phyloP scores from a whole-genome alignment of 2,888 invertebrate species.

The Julus scandinavius region DNA sequence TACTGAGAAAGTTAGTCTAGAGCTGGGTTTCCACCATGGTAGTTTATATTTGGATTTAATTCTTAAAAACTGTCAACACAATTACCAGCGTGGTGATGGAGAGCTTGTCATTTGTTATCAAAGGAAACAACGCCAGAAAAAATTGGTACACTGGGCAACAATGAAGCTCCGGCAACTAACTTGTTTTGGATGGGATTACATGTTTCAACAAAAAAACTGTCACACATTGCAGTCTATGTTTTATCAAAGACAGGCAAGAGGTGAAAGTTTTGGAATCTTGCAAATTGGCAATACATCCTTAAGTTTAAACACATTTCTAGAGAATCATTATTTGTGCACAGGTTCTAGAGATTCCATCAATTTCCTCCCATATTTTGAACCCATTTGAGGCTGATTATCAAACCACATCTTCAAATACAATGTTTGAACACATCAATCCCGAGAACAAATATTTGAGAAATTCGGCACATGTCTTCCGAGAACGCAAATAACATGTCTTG shows the following conservation, averaged over 20 bases:
- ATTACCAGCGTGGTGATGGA: background rate
- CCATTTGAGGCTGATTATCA: background rate
- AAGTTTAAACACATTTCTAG: background rate
- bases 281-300: background rate
- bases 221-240: background rate
- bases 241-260: background rate
- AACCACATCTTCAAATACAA: background rate
- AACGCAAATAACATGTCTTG: background rate
- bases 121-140: background rate
- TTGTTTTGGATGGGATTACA: background rate
- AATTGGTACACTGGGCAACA: background rate
- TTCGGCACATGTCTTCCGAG: background rate
- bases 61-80: conserved; percentile 15
- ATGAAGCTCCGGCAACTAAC: background rate
- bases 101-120: background rate
- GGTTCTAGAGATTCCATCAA: too few species aligned
- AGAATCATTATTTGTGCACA: background rate
- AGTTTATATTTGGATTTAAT: conserved; percentile 29
- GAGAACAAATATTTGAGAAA: background rate
- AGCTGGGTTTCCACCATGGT: background rate
- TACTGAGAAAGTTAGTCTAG: background rate
- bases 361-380: background rate
- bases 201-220: background rate
- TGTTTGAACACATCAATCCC: background rate
- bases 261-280: background rate